A percentile compares a stretch with the other conserved stretches of the same genome.
These are phyloP conservation scores for Buathra laborator DNA, from an alignment of 2,888 invertebrate species.

Conservation along the genomic window DNA sequence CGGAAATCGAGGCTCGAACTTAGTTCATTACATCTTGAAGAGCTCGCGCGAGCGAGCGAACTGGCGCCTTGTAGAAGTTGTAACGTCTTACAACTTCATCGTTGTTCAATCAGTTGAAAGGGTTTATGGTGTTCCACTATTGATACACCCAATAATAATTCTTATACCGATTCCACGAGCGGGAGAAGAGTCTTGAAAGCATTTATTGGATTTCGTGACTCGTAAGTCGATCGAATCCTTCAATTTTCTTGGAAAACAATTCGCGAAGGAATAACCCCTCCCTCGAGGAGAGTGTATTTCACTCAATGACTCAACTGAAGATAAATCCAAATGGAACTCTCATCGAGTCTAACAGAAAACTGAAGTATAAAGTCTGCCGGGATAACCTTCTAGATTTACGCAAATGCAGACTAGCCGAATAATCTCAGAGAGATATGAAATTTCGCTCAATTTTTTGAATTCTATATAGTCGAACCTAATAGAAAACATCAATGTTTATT, in stretches of 20 bases:
- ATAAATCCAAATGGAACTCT: background rate
- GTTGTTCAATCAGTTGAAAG: background rate
- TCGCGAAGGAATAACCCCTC: background rate
- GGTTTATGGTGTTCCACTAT: background rate
- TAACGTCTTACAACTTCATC: background rate
- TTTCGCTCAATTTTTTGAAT: background rate
- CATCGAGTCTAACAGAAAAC: background rate
- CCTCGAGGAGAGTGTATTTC: background rate
- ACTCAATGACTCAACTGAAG: background rate
- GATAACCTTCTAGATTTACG: background rate
- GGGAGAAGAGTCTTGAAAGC: background rate
- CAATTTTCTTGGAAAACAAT: slow-evolving; percentile 9
- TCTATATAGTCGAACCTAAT: too few relatives aligned
- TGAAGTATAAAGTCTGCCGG: background rate
- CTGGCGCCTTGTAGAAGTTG: background rate
- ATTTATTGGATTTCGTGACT: slow-evolving; percentile 26
- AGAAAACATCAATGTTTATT: too few relatives aligned
- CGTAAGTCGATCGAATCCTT: background rate
- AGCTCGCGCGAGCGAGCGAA: too few relatives aligned
- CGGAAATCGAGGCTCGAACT: background rate
- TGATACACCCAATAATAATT: slow-evolving; percentile 9
- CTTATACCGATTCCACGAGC: background rate
- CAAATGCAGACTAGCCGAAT: background rate
- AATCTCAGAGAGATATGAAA: background rate
- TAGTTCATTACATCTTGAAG: background rate